Evolutionary conservation across 92 coral and sea anemone genomes (phyloP).

Genomic region (Actinostola sp.): DNA sequence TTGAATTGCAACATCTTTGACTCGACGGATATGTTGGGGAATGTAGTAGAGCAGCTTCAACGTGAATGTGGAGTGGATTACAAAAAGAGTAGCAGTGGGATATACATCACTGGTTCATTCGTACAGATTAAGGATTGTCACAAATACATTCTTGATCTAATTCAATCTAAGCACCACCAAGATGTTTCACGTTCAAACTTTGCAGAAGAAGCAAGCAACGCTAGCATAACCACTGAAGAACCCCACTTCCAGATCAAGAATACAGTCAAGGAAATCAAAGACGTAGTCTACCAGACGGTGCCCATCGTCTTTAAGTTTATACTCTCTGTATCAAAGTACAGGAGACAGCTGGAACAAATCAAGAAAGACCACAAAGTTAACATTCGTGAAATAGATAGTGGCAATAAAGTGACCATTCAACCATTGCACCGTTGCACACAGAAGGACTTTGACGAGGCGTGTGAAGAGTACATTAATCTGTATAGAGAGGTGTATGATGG

Average conservation of each 20-base stretch:
- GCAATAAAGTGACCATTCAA: neutral
- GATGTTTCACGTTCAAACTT: neutral
- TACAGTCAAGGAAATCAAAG: neutral
- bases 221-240: too few relatives aligned
- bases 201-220: too few relatives aligned
- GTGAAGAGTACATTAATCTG: slow-evolving; percentile 14
- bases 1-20: neutral
- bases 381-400: slow-evolving; percentile 1
- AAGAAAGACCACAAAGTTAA: neutral
- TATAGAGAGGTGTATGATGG: slow-evolving; percentile 6
- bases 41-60: neutral
- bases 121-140: slow-evolving; percentile 7
- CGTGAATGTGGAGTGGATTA: neutral
- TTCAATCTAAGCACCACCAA: neutral
- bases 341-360: neutral
- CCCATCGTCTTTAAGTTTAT: slow-evolving; percentile 11
- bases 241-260: too few relatives aligned
- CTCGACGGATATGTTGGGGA: neutral
- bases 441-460: slow-evolving; percentile 4
- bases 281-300: slow-evolving; percentile 1
- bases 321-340: slow-evolving; percentile 10
- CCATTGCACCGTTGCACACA: neutral
- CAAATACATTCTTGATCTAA: neutral
- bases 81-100: neutral
- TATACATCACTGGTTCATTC: neutral